Evolutionary conservation across 2,113 vertebrate genomes (phyloP), one percentile per base, ranked within the genome.

Genomic region (Rhipidura dahli): DNA sequence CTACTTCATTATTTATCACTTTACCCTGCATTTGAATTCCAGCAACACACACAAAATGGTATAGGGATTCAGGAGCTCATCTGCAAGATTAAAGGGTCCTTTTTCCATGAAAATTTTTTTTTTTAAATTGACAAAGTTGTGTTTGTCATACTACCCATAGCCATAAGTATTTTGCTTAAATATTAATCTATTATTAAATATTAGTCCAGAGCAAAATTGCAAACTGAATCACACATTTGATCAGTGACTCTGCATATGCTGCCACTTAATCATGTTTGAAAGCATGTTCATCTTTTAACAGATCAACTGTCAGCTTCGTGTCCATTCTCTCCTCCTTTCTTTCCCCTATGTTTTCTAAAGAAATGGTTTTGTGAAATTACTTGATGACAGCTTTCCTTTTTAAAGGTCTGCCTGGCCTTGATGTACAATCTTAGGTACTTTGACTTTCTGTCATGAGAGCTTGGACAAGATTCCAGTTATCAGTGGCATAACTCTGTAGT

Each of bases 181-280:
- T 73, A 90, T 86, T 86, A 88, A 44, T 65, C 13, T 64, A 65
- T 44, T 83, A 47, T 69, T 51, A 93, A 94, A 90, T 94, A 93
- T 80, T 86, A 86, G 89, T 83, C 40, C 37, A 57, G 31, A 79
- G 40, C 5, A 71, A 88, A 86, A 84, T 22, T 75, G 21, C 35
- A 73, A 61, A 66, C 14, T 39, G 35, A 75, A 78, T 75, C 21
- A 47, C 23, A 69, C 10, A 28, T 89, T 87, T 89, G 39, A 35
- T 79, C 56, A 64, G 65, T 82, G 73, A 68, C 54, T 89, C 47
- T 87, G 69, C 56, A 82, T 78, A 76, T 60, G 28, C 27, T 47
- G 15, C 27, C 31, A 40, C 27, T 78, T 91, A 78, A 78, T 91
- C 5, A 6, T 47, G 30, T 84, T 35, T 28, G 11, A 44, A 82